Conservation (phyloP, 1,140 invertebrate species). For the Drosophila subobscura region DNA sequence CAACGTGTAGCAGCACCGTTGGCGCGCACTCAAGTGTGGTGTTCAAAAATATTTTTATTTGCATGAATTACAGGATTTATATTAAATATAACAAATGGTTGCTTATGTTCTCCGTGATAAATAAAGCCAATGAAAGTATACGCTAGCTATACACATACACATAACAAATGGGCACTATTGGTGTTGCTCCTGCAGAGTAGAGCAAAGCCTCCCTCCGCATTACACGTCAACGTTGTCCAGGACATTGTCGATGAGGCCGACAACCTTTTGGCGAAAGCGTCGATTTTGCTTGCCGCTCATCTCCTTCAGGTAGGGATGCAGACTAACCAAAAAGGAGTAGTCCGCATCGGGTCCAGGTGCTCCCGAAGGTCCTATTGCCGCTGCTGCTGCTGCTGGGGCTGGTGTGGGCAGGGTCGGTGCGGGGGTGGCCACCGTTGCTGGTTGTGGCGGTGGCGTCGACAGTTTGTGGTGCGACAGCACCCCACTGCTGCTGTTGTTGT, state of each 20-base stretch:
- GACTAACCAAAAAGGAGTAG: conserved; percentile 76
- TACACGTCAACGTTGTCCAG: conserved; percentile 69
- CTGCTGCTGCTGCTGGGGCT: neutral
- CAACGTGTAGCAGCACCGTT: too few relatives aligned
- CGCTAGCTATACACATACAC: conserved; percentile 26
- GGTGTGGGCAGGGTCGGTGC: conserved; percentile 22
- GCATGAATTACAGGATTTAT: conserved; percentile 21
- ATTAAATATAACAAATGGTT: conserved; percentile 49
- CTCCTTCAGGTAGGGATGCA: conserved; percentile 77
- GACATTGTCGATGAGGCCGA: conserved; percentile 72
- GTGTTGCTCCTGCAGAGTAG: conserved; percentile 20
- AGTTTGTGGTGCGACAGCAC: conserved; percentile 7
- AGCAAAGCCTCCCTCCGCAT: neutral
- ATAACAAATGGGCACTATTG: conserved; percentile 72
- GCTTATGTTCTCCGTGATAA: conserved; percentile 22
- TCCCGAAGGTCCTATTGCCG: neutral
- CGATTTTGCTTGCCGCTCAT: conserved; percentile 80
- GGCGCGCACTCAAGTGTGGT: too few relatives aligned
- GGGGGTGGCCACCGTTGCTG: neutral
- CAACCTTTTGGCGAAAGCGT: conserved; percentile 74
- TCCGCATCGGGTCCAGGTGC: conserved; percentile 65
- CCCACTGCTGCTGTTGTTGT: neutral
- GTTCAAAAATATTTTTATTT: too few relatives aligned
- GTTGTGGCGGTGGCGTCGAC: conserved; percentile 27
- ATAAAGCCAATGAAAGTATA: conserved; percentile 43